Conservation (phyloP, 92 coral and sea anemone species). For the Porites cylindrica region DNA sequence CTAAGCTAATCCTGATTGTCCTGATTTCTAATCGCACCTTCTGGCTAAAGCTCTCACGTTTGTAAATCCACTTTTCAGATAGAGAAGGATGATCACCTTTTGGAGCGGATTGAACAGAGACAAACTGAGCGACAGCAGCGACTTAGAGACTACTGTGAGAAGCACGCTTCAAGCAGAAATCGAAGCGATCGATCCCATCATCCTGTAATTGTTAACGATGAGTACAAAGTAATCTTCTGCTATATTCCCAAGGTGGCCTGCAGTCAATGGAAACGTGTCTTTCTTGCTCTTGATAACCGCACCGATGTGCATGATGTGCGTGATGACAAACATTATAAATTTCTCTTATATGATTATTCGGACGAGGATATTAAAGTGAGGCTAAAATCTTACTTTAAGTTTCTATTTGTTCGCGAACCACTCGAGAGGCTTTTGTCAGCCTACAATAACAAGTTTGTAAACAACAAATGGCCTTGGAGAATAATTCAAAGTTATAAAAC, state of each 20-base stretch:
- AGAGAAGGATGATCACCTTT: no score
- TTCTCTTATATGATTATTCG: background rate
- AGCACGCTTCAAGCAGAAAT: no score
- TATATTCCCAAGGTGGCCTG: conserved; percentile 41
- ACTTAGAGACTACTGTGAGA: no score
- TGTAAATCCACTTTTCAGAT: no score
- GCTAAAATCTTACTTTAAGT: conserved; percentile 46
- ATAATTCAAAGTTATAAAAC: background rate
- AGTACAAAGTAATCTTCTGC: conserved; percentile 41
- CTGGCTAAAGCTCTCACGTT: no score
- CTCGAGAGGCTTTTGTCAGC: conserved; percentile 44
- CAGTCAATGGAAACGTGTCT: conserved; percentile 24
- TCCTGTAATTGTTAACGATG: conserved; percentile 21
- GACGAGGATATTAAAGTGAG: background rate
- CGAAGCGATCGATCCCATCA: no score
- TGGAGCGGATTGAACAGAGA: no score
- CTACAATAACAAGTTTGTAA: conserved; percentile 1
- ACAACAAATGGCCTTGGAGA: background rate
- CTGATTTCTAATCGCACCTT: no score
- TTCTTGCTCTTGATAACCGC: conserved; percentile 23
- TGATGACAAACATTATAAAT: background rate
- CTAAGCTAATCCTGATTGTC: no score
- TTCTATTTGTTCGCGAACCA: conserved; percentile 49
- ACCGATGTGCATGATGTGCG: background rate
- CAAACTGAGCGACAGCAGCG: no score